These are phyloP conservation scores for Aulostomus chinensis DNA, from an alignment of 2,797 vertebrate species.

Conservation along the genomic window DNA sequence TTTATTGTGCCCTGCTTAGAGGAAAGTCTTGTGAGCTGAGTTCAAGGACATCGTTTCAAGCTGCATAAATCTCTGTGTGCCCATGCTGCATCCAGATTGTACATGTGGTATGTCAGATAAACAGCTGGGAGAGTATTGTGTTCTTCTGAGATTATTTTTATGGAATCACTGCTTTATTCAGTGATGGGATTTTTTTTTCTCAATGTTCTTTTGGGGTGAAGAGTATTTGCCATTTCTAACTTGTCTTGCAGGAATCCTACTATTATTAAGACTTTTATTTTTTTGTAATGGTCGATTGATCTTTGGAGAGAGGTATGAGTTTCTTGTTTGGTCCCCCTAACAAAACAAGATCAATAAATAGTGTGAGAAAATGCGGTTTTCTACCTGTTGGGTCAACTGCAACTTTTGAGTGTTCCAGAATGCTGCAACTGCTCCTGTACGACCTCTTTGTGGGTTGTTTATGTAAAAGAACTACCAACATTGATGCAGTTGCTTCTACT, in stretches of 20 bases:
- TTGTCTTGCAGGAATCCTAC: too few relatives aligned
- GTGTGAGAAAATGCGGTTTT: not conserved
- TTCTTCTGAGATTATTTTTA: conserved; percentile 33
- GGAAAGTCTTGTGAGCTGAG: conserved; percentile 50
- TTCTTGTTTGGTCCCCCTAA: not conserved
- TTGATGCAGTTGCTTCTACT: too few relatives aligned
- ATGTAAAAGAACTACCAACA: too few relatives aligned
- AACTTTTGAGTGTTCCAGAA: too few relatives aligned
- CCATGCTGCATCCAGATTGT: conserved; percentile 57
- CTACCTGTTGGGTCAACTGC: too few relatives aligned
- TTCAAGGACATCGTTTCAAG: conserved; percentile 64
- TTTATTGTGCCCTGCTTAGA: conserved; percentile 45
- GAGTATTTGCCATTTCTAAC: too few relatives aligned
- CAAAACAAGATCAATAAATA: not conserved
- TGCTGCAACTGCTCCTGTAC: too few relatives aligned
- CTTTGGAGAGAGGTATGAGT: conserved; percentile 17
- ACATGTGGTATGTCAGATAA: conserved; percentile 62
- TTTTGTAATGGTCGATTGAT: conserved; percentile 14
- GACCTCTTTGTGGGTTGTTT: too few relatives aligned
- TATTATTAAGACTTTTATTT: not conserved
- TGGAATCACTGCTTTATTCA: conserved; percentile 23
- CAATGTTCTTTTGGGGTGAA: too few relatives aligned
- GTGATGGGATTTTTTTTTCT: not conserved
- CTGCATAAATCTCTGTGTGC: conserved; percentile 46
- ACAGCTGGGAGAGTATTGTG: conserved; percentile 39